phyloP scores from a whole-genome alignment of 2,888 invertebrate species.

The Lordiphosa andalusiaca region DNA sequence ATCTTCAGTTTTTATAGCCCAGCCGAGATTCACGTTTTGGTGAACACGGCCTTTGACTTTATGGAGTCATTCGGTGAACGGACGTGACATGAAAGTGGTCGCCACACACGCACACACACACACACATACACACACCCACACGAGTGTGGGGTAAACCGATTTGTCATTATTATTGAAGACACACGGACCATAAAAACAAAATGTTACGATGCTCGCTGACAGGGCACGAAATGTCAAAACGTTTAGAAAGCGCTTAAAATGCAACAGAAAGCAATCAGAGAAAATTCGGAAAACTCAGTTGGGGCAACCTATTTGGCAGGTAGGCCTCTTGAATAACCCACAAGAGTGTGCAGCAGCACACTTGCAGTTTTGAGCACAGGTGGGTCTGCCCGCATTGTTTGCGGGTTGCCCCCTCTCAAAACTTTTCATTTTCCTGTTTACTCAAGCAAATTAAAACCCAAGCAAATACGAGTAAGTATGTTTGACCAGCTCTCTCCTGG shows the following conservation, averaged over 20 bases:
- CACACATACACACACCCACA: neutral
- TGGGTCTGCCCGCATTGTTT: too few species aligned
- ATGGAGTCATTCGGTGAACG: slow-evolving; percentile 61
- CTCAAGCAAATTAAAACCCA: slow-evolving; percentile 38
- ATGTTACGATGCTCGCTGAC: slow-evolving; percentile 16
- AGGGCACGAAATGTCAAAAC: slow-evolving; percentile 47
- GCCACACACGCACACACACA: slow-evolving; percentile 5
- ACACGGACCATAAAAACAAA: slow-evolving; percentile 32
- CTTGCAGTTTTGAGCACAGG: too few species aligned
- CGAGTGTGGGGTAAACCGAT: slow-evolving; percentile 55
- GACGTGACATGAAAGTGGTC: slow-evolving; percentile 60
- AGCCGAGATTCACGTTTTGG: slow-evolving; percentile 66
- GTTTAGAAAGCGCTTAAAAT: slow-evolving; percentile 65
- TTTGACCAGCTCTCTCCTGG: neutral
- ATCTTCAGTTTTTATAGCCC: slow-evolving; percentile 53
- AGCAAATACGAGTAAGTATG: too few species aligned
- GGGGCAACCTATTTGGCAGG: neutral
- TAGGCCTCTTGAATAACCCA: too few species aligned
- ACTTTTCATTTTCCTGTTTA: slow-evolving; percentile 17
- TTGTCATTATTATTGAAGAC: slow-evolving; percentile 71
- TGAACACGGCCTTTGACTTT: slow-evolving; percentile 60
- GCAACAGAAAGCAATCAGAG: slow-evolving; percentile 11
- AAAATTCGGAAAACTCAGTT: neutral
- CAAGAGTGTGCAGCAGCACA: too few species aligned
- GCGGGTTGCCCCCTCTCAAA: too few species aligned